Percentiles rank a stretch among this genome's conserved stretches.
These are phyloP conservation scores for Drusus annulatus DNA, from an alignment of 1,140 invertebrate species.

Conservation along the genomic window DNA sequence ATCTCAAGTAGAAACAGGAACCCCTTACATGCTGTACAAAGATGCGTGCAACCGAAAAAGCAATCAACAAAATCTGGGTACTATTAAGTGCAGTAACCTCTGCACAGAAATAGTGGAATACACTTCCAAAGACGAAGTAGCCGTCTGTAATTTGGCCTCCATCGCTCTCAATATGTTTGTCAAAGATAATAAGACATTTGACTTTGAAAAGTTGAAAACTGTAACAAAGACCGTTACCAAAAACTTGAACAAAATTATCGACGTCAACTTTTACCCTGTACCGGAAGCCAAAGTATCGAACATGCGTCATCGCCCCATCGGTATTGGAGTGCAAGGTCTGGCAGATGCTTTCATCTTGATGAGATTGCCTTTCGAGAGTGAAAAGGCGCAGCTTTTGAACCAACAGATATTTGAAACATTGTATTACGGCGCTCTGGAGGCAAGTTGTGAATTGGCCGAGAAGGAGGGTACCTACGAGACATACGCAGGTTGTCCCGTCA, in stretches of 20 bases:
- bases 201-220: conserved; percentile 91
- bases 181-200: conserved; percentile 80
- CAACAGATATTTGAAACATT: conserved; percentile 98
- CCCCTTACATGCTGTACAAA: conserved; percentile 98
- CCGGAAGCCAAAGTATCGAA: conserved; percentile 92
- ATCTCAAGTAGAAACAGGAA: conserved; percentile 98
- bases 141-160: conserved; percentile 98
- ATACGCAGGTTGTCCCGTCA: conserved; percentile 92
- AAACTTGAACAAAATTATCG: conserved; percentile 98
- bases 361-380: conserved; percentile 92
- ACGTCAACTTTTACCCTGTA: conserved; percentile 97
- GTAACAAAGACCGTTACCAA: conserved; percentile 91
- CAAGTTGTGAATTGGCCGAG: conserved; percentile 96
- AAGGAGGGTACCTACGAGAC: conserved; percentile 91
- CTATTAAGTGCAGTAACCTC: conserved; percentile 98
- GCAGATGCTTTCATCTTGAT: conserved; percentile 98
- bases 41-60: conserved; percentile 98
- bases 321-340: conserved; percentile 96
- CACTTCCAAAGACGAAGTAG: conserved; percentile 92
- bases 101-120: conserved; percentile 99
- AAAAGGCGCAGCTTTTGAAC: conserved; percentile 90
- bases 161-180: conserved; percentile 99
- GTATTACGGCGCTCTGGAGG: conserved; percentile 97
- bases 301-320: conserved; percentile 94
- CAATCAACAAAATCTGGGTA: conserved; percentile 99